Base-by-base conservation (phyloP, 1,140 invertebrate genomes). In the Drosophila leontia region DNA sequence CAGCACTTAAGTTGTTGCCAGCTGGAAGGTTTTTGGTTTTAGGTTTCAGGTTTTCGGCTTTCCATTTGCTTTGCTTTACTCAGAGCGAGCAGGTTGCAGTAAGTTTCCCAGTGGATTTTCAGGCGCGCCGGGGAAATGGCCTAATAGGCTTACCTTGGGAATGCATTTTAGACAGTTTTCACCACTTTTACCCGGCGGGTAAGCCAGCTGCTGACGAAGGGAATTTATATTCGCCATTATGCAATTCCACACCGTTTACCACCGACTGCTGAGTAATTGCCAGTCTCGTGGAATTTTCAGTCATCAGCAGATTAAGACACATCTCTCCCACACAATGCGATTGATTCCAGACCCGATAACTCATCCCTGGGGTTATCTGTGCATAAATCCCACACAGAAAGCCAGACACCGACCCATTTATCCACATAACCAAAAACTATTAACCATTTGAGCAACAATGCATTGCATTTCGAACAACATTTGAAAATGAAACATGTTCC, bases 1-100 rank as follows among this genome's bases (percentile, higher is more conserved):
- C 80, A 88, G 84, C 84, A 88, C 84, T 88, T 90, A 88, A 88
- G 84, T 81, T 87, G 80, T 75, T 87, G 80, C 80, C 80, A 78
- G 78, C 47, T 81, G 85, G 64, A 81, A 78, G 69, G 75, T 62
- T 53, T 69, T 47, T 1, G 47, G 70, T 64, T 67, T 71, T 67
- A 26, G 26, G 48, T 51, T 32, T 51, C 26, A 29, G 26, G 48
- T 12, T 51, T 34, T 51, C 48, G 48, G 48, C 29, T 34, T 51
- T 51, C 29, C 50, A 51, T 51, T 67, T 61, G 39, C 64, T 77
- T 80, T 76, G 51, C 72, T 57, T 45, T 70, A 58, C 72, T 37
- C 26, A 51, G 44, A 19, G 26, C 72, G 11, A 41, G 76, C 50
- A 12, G 45, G 4, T 26, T 48, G 45, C 45, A 50, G 65, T 45